Conservation (phyloP, 2,888 invertebrate species). For the Andricus quercusramuli region DNA sequence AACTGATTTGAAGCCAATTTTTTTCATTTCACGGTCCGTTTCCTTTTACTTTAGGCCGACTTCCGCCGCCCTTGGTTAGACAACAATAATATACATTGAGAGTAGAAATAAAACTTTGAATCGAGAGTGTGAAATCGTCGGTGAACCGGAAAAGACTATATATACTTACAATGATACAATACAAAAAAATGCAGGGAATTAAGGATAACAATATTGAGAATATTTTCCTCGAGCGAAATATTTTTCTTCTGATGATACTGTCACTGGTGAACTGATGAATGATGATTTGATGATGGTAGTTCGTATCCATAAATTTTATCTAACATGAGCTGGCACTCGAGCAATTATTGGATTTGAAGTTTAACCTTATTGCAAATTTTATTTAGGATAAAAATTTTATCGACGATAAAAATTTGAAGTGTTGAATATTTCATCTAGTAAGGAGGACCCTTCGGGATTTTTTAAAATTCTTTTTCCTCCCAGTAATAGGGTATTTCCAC, state of each 20-base stretch:
- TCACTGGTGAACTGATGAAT: slow-evolving; percentile 6
- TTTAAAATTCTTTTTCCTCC: too few species aligned
- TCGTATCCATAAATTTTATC: slow-evolving; percentile 21
- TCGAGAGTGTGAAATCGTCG: neutral
- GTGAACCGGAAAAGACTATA: slow-evolving; percentile 11
- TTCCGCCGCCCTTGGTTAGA: slow-evolving; percentile 28
- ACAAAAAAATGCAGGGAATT: slow-evolving; percentile 31
- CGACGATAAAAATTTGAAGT: neutral
- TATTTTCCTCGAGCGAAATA: slow-evolving; percentile 20
- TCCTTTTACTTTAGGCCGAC: neutral
- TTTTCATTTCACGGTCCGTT: slow-evolving; percentile 15
- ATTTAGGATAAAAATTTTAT: neutral
- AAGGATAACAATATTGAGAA: neutral
- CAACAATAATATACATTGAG: neutral
- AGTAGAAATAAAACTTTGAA: slow-evolving; percentile 14
- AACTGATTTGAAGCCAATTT: neutral
- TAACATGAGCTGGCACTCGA: neutral
- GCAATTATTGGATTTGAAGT: neutral
- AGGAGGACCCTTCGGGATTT: too few species aligned
- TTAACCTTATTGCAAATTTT: neutral
- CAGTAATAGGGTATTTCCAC: too few species aligned
- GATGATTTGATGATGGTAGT: slow-evolving; percentile 16
- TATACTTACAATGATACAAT: neutral
- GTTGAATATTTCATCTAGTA: too few species aligned
- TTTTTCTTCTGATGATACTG: slow-evolving; percentile 18